Evolutionary conservation across 35 echinoderm and acorn worm genomes (phyloP).

Genomic region (Acanthaster planci): DNA sequence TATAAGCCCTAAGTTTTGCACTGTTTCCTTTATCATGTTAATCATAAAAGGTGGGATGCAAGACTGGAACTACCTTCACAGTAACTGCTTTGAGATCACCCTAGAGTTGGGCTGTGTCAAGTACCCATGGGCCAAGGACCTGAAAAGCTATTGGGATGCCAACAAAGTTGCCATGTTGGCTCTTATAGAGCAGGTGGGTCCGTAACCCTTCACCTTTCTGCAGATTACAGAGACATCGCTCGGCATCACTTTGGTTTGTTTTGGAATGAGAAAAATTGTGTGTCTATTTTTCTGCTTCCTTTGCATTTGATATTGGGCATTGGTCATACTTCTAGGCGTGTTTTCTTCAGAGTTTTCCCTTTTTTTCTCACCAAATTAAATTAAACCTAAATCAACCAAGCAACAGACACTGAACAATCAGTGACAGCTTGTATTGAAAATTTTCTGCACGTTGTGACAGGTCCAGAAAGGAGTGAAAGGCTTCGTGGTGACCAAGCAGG

Average conservation of each 20-base stretch:
- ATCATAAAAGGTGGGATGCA: constrained; percentile 78
- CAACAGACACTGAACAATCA: too few species aligned
- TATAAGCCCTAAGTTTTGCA: too few species aligned
- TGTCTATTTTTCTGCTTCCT: too few species aligned
- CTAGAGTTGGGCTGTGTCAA: constrained; percentile 92
- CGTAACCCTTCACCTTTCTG: neutral
- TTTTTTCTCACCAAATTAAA: too few species aligned
- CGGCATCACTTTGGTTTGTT: too few species aligned
- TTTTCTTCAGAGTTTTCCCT: too few species aligned
- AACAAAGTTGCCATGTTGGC: constrained; percentile 75
- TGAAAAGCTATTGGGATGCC: constrained; percentile 74
- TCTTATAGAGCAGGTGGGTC: constrained; percentile 71
- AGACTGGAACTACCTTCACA: constrained; percentile 95
- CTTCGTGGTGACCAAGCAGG: constrained; percentile 55
- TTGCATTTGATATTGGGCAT: too few species aligned
- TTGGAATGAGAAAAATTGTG: too few species aligned
- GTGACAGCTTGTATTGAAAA: neutral
- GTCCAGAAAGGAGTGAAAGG: constrained; percentile 86
- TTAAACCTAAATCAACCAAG: too few species aligned
- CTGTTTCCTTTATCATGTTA: too few species aligned
- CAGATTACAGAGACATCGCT: neutral
- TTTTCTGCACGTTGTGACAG: constrained; percentile 29
- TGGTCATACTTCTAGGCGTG: too few species aligned
- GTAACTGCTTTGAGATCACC: constrained; percentile 89
- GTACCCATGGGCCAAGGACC: constrained; percentile 57